A percentile compares a stretch with the other conserved stretches of the same genome.
Evolutionary conservation across 1,140 invertebrate species (phyloP).

Genomic region (Coptotermes formosanus): DNA sequence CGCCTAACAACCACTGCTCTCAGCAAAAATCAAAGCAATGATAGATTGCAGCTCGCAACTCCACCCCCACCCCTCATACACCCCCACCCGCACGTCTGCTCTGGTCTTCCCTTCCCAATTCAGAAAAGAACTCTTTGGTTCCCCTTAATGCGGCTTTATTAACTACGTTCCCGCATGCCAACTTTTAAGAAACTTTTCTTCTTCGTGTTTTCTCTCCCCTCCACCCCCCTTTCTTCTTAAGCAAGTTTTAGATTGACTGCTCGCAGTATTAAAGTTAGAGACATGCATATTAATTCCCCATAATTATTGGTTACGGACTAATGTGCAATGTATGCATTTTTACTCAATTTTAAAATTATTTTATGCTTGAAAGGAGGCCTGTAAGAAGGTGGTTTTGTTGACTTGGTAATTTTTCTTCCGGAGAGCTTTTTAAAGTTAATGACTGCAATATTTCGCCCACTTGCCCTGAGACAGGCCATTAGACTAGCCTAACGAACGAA

Average conservation of each 20-base stretch:
- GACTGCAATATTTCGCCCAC: constrained; percentile 43
- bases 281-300: constrained; percentile 43
- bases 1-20: neutral
- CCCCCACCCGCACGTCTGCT: neutral
- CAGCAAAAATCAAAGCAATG: neutral
- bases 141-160: constrained; percentile 38
- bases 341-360: constrained; percentile 41
- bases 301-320: constrained; percentile 42
- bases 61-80: too few relatives aligned
- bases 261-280: constrained; percentile 36
- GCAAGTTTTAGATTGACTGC: constrained; percentile 37
- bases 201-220: constrained; percentile 10
- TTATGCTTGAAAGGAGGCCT: constrained; percentile 34
- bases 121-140: constrained; percentile 36
- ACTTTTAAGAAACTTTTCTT: constrained; percentile 32
- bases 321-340: constrained; percentile 44
- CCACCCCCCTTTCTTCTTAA: constrained; percentile 24
- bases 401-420: constrained; percentile 43
- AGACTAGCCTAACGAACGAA: constrained; percentile 34
- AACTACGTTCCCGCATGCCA: constrained; percentile 35
- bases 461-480: constrained; percentile 41
- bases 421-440: constrained; percentile 41
- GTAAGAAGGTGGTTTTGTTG: constrained; percentile 40
- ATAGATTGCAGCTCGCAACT: neutral
- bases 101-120: constrained; percentile 19